Evolutionary conservation across 2,888 invertebrate species (phyloP), one percentile per base, ranked within the genome.

Genomic region (Heterodera filipjevi): DNA sequence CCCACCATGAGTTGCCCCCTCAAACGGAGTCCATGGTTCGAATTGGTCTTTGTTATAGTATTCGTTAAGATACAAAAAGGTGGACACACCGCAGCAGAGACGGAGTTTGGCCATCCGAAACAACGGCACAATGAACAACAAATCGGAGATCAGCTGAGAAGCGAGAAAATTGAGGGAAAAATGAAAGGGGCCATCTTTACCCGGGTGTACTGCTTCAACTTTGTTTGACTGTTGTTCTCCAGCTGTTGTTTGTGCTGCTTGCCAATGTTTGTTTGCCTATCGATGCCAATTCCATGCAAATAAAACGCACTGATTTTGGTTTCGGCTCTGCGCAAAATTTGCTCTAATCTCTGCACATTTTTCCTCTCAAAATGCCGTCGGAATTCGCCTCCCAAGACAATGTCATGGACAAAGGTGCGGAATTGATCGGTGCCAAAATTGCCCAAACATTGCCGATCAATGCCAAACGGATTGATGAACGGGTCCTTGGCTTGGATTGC

Each of bases 41-140:
- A 76, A 81, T 77, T 83, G 83, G 12, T n/a, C 32, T 10, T 80
- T 68, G 44, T 82, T 84, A 76, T 79, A 82, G 53, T 84, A 77
- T 39, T 71, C 70, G 72, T 78, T 77, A n/a, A 77, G 64, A 70
- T 82, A 82, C 22, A 82, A 49, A 71, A 53, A 84, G 16, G 78
- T 77, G 22, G 72, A 74, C 27, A 35, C 35, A 30, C 68, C 76
- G 49, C 66, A 76, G n/a, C 77, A 75, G 59, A 59, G 35, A 19
- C 80, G 78, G 14, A 73, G 46, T n/a, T 76, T 46, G 35, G 82
- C 81, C 30, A 76, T 71, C 53, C 74, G 46, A 22, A 82, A 53
- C 30, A 77, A 66, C 5, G 83, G 81, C 46, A 82, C 71, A 68
- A 77, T 81, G 75, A 82, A 82, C 71, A 79, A 66, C 35, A 84